These are phyloP conservation scores for Micrasema longulum DNA, from an alignment of 1,140 invertebrate species.

Conservation along the genomic window DNA sequence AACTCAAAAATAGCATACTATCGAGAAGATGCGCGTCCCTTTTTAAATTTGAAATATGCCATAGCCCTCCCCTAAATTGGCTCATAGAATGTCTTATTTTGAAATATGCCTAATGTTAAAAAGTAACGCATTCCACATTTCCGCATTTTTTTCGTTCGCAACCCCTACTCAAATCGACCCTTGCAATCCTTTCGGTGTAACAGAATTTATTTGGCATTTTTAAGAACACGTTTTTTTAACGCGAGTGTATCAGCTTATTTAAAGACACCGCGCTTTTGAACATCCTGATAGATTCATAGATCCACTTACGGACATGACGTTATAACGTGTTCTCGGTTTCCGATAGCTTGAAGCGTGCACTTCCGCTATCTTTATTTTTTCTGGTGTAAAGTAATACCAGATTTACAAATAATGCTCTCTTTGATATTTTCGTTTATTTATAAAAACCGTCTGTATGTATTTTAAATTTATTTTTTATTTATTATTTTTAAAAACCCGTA, in stretches of 20 bases:
- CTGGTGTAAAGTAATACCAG: too few relatives aligned
- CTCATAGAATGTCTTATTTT: slow-evolving; percentile 34
- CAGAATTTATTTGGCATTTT: slow-evolving; percentile 39
- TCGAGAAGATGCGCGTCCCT: not conserved
- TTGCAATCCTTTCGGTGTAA: slow-evolving; percentile 41
- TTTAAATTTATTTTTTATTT: too few relatives aligned
- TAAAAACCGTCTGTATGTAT: too few relatives aligned
- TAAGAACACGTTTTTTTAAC: slow-evolving; percentile 1
- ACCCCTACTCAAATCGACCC: slow-evolving; percentile 6
- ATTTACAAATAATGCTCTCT: too few relatives aligned
- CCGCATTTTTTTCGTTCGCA: slow-evolving; percentile 26
- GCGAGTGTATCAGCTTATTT: not conserved
- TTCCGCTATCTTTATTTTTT: slow-evolving; percentile 9
- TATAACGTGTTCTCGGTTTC: too few relatives aligned
- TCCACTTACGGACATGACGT: slow-evolving; percentile 24
- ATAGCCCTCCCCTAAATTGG: slow-evolving; percentile 22
- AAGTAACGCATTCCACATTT: slow-evolving; percentile 31
- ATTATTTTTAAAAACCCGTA: too few relatives aligned
- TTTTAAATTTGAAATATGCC: not conserved
- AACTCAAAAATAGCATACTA: slow-evolving; percentile 34
- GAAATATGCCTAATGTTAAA: slow-evolving; percentile 12
- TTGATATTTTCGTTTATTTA: too few relatives aligned
- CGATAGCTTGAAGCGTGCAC: not conserved
- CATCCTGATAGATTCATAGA: not conserved
- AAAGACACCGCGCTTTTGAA: slow-evolving; percentile 9